A percentile compares a stretch with the other conserved stretches of the same genome.
Evolutionary conservation across 2,797 vertebrate species (phyloP).

Genomic region (Scyliorhinus canicula): DNA sequence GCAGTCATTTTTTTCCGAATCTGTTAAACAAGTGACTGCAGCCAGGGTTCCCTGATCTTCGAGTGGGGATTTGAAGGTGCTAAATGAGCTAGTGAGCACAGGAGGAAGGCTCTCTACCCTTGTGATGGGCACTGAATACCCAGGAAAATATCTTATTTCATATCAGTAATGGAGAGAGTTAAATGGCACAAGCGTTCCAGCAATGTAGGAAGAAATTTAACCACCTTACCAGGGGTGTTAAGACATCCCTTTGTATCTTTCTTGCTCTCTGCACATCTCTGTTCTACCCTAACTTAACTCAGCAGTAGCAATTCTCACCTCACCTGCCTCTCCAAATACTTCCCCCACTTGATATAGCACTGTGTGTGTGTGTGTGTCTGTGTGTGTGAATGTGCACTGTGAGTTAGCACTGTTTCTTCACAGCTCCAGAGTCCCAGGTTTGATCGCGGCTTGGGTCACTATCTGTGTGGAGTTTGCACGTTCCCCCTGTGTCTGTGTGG

Average conservation of each 20-base stretch:
- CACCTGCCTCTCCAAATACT: no score
- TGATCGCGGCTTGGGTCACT: no score
- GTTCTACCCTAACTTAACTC: neutral
- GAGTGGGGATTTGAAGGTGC: neutral
- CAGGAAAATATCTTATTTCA: neutral
- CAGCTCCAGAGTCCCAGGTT: no score
- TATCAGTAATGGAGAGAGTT: neutral
- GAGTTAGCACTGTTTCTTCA: no score
- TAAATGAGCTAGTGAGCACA: neutral
- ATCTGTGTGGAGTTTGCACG: no score
- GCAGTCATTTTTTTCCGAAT: neutral
- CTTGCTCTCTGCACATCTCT: neutral
- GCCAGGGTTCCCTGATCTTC: neutral
- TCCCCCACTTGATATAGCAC: neutral
- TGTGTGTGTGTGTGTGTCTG: no score
- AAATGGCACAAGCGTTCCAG: neutral
- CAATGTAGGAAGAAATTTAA: neutral
- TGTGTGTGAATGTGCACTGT: no score
- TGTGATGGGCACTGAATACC: neutral
- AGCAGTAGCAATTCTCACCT: no score
- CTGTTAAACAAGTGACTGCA: neutral
- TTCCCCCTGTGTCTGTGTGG: no score
- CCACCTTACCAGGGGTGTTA: neutral
- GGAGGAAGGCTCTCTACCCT: neutral
- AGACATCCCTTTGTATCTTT: neutral